Evolutionary conservation across 2,113 vertebrate species (phyloP), one percentile per base, ranked within the genome.

Genomic region (Microcebus murinus): DNA sequence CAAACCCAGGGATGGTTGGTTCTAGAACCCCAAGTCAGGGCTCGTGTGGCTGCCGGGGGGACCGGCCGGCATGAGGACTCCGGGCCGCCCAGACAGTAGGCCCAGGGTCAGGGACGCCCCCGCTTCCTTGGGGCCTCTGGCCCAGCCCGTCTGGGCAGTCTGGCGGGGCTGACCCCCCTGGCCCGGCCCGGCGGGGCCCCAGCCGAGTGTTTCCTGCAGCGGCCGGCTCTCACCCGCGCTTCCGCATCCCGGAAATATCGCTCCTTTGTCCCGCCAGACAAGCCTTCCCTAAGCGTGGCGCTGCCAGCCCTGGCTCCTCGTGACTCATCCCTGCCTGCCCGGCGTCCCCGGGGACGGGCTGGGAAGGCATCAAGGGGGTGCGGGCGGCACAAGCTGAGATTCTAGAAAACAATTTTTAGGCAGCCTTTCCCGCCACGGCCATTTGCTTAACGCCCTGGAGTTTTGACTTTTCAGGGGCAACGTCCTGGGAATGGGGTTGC

Each of bases 241-340:
- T 97, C 98, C 95, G 90, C 21, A 92, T 90, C 68, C 97, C 95
- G 97, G 98, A 98, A 98, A 95, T 96, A 95, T 97, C 87, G 21
- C 65, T 88, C 95, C 96, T 96, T 98, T 97, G 98, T 98, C 97
- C 92, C 74, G 29, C 12, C 82, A 90, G 95, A 84, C 90, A 11
- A n/a, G 94, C 61, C 91, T 83, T 71, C 74, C 68, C 50, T 10
- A 18, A 89, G 96, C 2, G 9, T 79, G 67, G 93, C 18, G n/a
- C 65, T 92, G 95, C 86, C 63, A 87, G 91, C 80, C 91, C 63
- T 0, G 31, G 42, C 13, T 65, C 29, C 73, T 65, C 0, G 4
- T 97, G 97, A 96, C 39, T 96, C 91, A 96, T 68, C 45, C 52
- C 63, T n/a, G 87, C 50, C 70, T 25, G 25, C 36, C 31, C 82